These are phyloP conservation scores for Oriolus oriolus DNA, from an alignment of 2,113 vertebrate genomes.

Conservation along the genomic window DNA sequence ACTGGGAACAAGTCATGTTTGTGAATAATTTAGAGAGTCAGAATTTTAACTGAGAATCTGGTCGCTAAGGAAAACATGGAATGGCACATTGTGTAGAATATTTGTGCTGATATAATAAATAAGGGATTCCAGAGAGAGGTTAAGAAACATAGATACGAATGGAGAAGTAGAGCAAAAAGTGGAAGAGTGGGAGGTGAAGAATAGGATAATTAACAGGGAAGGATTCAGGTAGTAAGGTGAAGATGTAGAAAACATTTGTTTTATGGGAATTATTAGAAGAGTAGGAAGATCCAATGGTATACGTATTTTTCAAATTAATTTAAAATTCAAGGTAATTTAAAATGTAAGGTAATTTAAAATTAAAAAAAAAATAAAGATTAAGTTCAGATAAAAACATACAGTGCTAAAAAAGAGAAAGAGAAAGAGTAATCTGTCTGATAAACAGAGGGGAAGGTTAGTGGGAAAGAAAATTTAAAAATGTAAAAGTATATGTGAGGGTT, in stretches of 20 bases:
- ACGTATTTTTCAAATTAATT: neutral
- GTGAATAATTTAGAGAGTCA: neutral
- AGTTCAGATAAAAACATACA: neutral
- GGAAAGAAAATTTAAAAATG: neutral
- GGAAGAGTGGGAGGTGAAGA: neutral
- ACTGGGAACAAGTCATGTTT: neutral
- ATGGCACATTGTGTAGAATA: neutral
- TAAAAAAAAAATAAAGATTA: neutral
- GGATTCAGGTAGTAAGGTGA: neutral
- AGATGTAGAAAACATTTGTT: neutral
- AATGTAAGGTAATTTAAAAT: neutral
- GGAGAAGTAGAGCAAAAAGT: neutral
- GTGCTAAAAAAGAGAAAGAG: neutral
- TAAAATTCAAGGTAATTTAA: neutral
- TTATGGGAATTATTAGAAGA: neutral
- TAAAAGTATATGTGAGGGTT: neutral
- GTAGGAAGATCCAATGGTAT: neutral
- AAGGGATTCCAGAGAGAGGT: neutral
- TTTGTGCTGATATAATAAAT: neutral
- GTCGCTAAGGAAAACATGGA: neutral
- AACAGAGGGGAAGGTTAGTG: neutral
- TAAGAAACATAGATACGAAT: neutral
- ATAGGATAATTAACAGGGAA: neutral
- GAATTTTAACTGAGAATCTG: neutral
- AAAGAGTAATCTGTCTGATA: neutral